A percentile compares a stretch with the other conserved stretches of the same genome.
Evolutionary conservation across 2,888 invertebrate genomes (phyloP).

Genomic region (Steromphala cineraria): DNA sequence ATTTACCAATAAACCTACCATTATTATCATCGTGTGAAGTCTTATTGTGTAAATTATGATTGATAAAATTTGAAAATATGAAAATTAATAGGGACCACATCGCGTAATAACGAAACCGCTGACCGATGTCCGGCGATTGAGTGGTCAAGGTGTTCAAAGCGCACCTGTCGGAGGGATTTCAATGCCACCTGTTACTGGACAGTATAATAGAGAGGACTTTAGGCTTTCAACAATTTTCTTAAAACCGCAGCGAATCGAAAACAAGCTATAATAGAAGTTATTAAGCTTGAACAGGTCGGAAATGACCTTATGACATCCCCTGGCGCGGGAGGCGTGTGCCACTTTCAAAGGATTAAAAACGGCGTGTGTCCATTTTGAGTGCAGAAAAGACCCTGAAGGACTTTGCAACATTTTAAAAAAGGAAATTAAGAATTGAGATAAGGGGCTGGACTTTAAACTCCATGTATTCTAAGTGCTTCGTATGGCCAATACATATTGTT

Average conservation of each 20-base stretch:
- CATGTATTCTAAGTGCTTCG: too few relatives aligned
- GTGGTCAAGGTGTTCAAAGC: conserved; percentile 3
- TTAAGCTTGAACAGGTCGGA: not conserved
- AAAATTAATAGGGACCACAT: not conserved
- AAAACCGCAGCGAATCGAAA: not conserved
- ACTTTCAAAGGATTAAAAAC: not conserved
- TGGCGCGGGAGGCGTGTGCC: not conserved
- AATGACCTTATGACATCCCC: conserved; percentile 12
- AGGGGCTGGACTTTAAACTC: too few relatives aligned
- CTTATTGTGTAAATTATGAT: not conserved
- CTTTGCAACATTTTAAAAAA: not conserved
- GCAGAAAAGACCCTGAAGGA: not conserved
- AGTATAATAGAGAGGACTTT: not conserved
- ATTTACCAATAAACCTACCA: too few relatives aligned
- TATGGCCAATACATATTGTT: not conserved
- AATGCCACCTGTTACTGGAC: conserved; percentile 12
- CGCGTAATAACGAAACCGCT: not conserved
- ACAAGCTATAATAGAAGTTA: not conserved
- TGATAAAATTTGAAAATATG: not conserved
- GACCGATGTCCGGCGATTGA: not conserved
- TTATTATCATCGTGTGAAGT: too few relatives aligned
- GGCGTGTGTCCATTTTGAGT: conserved; percentile 4
- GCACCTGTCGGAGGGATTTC: conserved; percentile 17
- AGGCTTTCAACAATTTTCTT: conserved; percentile 1
- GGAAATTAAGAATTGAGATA: not conserved